Conservation (phyloP, 1,140 invertebrate species). For the Aradophagus sp. region DNA sequence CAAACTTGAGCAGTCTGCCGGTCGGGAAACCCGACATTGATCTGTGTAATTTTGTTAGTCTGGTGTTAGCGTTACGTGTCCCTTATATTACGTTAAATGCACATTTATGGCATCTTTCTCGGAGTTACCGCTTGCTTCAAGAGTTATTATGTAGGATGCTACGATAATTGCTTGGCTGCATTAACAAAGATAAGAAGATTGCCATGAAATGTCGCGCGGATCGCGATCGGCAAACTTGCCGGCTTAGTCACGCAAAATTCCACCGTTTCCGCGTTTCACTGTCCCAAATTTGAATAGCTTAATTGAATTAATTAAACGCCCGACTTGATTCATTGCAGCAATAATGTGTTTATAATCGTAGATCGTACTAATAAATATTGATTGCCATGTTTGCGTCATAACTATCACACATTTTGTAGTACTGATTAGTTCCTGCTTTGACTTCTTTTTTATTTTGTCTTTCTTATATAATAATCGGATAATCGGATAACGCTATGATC, state of each 20-base stretch:
- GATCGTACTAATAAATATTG: conserved; percentile 19
- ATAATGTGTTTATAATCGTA: conserved; percentile 31
- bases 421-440: conserved; percentile 2
- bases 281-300: too few species aligned
- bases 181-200: conserved; percentile 33
- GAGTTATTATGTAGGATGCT: conserved; percentile 25
- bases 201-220: conserved; percentile 9
- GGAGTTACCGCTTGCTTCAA: conserved; percentile 17
- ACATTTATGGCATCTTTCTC: conserved; percentile 61
- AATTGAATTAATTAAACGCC: conserved; percentile 1
- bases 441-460: conserved; percentile 3
- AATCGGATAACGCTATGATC: too few species aligned
- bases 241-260: neutral
- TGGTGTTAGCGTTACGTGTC: conserved; percentile 57
- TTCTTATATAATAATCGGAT: too few species aligned
- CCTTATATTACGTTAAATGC: conserved; percentile 57
- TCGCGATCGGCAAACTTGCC: neutral
- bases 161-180: conserved; percentile 16
- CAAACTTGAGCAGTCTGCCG: conserved; percentile 53
- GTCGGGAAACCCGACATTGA: conserved; percentile 60
- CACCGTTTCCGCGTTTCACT: neutral
- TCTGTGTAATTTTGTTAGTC: conserved; percentile 60
- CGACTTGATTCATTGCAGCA: conserved; percentile 11
- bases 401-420: too few species aligned
- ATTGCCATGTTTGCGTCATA: too few species aligned